Conservation (phyloP, 2,888 invertebrate genomes). For the Lymantria monacha region DNA sequence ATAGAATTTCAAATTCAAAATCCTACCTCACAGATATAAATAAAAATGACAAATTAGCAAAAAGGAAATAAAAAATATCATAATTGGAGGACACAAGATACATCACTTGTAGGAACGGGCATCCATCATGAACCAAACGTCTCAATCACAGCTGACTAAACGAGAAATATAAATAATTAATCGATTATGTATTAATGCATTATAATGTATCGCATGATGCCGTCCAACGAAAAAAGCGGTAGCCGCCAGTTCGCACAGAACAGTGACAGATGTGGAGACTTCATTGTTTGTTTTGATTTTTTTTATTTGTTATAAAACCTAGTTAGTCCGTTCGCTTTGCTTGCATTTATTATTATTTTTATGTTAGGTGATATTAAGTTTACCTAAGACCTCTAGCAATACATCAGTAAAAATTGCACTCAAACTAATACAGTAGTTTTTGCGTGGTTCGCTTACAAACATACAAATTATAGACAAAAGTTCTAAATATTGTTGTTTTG, state of each 20-base stretch:
- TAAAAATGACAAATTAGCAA: conserved; percentile 1
- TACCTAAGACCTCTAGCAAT: no score
- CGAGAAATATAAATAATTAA: conserved; percentile 63
- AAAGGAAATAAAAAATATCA: conserved; percentile 10
- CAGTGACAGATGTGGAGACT: conserved; percentile 63
- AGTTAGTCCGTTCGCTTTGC: background rate
- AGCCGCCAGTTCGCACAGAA: conserved; percentile 62
- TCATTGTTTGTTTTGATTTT: conserved; percentile 29
- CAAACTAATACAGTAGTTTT: no score
- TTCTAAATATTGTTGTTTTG: no score
- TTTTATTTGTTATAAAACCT: conserved; percentile 26
- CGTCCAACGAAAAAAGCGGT: conserved; percentile 65
- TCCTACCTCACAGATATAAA: background rate
- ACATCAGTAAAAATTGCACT: no score
- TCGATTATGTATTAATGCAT: conserved; percentile 60
- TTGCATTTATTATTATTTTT: background rate
- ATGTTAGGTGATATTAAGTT: no score
- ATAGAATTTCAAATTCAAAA: no score
- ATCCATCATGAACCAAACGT: conserved; percentile 55
- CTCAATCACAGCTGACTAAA: conserved; percentile 63
- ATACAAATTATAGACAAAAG: no score
- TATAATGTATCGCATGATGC: conserved; percentile 63
- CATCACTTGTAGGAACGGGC: conserved; percentile 23
- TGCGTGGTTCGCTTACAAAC: no score
- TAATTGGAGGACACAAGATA: conserved; percentile 20